Evolutionary conservation across 2,888 invertebrate genomes (phyloP).

Genomic region (Eristalinus aeneus): DNA sequence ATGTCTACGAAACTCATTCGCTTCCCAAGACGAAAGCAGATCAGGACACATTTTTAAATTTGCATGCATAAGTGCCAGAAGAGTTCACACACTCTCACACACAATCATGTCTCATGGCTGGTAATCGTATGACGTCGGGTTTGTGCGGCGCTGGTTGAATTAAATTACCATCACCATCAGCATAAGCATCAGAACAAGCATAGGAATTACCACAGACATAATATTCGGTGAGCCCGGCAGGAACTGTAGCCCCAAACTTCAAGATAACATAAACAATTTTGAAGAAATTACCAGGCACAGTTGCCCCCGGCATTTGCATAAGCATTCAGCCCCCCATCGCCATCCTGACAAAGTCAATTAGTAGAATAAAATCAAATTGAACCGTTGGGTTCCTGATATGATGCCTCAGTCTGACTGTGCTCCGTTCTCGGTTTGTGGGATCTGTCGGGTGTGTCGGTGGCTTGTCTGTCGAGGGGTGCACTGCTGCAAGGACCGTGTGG

Average conservation of each 20-base stretch:
- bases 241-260: neutral
- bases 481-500: neutral
- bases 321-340: neutral
- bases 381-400: constrained; percentile 32
- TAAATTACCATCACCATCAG: constrained; percentile 1
- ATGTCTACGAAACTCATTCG: too few species aligned
- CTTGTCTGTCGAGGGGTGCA: neutral
- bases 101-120: too few species aligned
- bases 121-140: neutral
- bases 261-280: neutral
- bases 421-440: neutral
- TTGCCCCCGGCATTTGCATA: neutral
- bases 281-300: neutral
- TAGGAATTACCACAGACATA: neutral
- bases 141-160: neutral
- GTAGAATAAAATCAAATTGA: constrained; percentile 41
- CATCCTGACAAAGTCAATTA: constrained; percentile 43
- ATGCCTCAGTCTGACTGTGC: neutral
- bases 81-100: neutral
- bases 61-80: neutral
- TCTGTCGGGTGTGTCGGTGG: neutral
- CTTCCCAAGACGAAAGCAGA: neutral
- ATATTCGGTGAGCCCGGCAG: neutral
- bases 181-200: neutral
- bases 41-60: neutral